Evolutionary conservation across 2,888 invertebrate genomes (phyloP), one percentile per base, ranked within the genome.

Genomic region (Ormyrus labotus): DNA sequence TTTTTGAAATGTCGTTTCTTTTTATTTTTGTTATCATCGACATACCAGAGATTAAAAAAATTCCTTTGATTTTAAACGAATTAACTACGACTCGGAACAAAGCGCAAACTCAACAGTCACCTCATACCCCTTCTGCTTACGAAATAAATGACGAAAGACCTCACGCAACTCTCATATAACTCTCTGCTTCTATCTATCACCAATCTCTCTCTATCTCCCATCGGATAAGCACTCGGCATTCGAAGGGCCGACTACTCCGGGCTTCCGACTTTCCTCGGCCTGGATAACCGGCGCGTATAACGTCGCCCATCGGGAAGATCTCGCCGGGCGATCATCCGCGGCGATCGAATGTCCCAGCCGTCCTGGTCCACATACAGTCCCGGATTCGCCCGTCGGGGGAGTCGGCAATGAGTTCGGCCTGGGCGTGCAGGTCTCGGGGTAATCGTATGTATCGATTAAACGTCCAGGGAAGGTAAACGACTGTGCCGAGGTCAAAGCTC

Each of bases 381-480:
- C 9, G 19, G 19, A 34, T 0, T 34, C 34, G 34, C 34, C 34
- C 3, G 34, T 34, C 34, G 34, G 34, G 3, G 3, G 34, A 4
- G 45, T 55, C 47, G 6, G 50, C 51, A 50, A 51, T 51, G 50
- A 5, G 48, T 47, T 58, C n/a, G 50, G 34, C 34, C 34, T 34
- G 34, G 34, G 34, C 34, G 34, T 4, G 34, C 34, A 34, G 34
- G 34, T 34, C 34, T 34, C 34, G 0, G 3, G 34, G 34, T 34
- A 34, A 34, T 34, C 55, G 76, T 57, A 63, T 61, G n/a, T 80
- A 82, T 82, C 80, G 82, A 82, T 78, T 78, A 71, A 80, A 81
- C 82, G 76, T 75, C 80, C 78, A 57, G 81, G 72, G 82, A 83
- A 83, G 79, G 76, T 74, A 81, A 75, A 82, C 71, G 80, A 78